These are phyloP conservation scores for Hydropsyche betteni DNA, from an alignment of 2,888 invertebrate genomes.

Conservation along the genomic window DNA sequence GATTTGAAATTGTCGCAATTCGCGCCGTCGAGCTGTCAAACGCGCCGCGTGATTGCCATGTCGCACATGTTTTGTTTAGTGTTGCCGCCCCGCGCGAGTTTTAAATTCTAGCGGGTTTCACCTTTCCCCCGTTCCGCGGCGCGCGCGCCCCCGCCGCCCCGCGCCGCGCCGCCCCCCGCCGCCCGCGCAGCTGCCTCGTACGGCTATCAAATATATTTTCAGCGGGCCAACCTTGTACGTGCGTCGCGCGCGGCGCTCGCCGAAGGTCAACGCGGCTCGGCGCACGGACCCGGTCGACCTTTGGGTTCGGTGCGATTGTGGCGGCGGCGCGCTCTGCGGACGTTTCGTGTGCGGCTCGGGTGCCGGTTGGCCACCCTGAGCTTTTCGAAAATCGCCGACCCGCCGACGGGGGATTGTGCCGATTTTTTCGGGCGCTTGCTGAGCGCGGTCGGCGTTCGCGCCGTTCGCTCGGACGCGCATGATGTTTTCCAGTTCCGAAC, in stretches of 20 bases:
- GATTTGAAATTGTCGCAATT: conserved; percentile 25
- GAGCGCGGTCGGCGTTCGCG: no score
- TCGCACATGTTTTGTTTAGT: conserved; percentile 52
- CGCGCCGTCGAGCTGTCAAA: conserved; percentile 49
- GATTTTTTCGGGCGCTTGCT: no score
- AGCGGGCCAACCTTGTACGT: conserved; percentile 22
- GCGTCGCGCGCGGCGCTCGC: conserved; percentile 18
- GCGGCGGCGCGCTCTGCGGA: neutral
- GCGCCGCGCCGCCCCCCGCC: conserved; percentile 31
- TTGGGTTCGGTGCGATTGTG: neutral
- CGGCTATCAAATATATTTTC: conserved; percentile 33
- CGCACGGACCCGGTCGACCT: conserved; percentile 3
- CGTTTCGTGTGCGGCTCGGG: no score
- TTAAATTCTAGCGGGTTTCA: conserved; percentile 52
- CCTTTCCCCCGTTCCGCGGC: conserved; percentile 37
- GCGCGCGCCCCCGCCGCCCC: conserved; percentile 36
- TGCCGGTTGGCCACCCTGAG: no score
- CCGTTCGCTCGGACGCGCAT: no score
- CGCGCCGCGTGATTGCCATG: conserved; percentile 40
- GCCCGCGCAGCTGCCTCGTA: conserved; percentile 43
- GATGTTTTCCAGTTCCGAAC: no score
- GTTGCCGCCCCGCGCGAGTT: conserved; percentile 47
- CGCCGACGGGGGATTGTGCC: no score
- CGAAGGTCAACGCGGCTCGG: conserved; percentile 10
- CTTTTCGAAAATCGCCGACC: no score